Percentiles rank a stretch among this genome's conserved stretches.
Conservation (phyloP, 2,888 invertebrate genomes). For the Troides helena region DNA sequence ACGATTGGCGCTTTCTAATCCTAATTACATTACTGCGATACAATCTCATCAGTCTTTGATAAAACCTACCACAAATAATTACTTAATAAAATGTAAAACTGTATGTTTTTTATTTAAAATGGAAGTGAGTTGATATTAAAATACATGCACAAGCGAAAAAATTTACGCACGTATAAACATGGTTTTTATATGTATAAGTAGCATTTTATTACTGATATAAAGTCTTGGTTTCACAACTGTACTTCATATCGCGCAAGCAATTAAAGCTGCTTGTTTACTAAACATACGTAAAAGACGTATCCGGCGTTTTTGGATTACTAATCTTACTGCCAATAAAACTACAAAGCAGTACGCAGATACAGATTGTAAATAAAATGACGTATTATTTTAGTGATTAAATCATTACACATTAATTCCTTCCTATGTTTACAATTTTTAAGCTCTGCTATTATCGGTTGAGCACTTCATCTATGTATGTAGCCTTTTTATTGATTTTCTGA, state of each 20-base stretch:
- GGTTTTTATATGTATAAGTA: background rate
- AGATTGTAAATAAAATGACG: background rate
- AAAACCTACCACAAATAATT: too few relatives aligned
- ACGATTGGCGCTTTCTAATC: background rate
- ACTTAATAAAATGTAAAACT: too few relatives aligned
- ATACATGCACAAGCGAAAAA: too few relatives aligned
- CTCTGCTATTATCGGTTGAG: too few relatives aligned
- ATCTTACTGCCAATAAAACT: conserved; percentile 17
- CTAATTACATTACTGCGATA: background rate
- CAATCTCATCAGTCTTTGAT: too few relatives aligned
- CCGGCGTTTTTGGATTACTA: conserved; percentile 28
- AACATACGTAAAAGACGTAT: conserved; percentile 30
- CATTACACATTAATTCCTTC: background rate
- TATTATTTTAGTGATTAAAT: background rate
- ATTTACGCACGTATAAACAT: too few relatives aligned
- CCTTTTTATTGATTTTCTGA: too few relatives aligned
- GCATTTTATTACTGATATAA: background rate
- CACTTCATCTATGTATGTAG: too few relatives aligned
- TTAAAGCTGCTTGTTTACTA: conserved; percentile 31
- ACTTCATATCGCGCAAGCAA: conserved; percentile 27
- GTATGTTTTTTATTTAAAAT: too few relatives aligned
- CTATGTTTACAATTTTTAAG: too few relatives aligned
- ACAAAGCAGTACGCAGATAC: background rate
- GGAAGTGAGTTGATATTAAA: too few relatives aligned
- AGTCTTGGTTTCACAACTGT: conserved; percentile 19